Percentiles rank a stretch among this genome's conserved stretches.
Conservation (phyloP, 1,140 invertebrate genomes). For the Cylas formicarius region DNA sequence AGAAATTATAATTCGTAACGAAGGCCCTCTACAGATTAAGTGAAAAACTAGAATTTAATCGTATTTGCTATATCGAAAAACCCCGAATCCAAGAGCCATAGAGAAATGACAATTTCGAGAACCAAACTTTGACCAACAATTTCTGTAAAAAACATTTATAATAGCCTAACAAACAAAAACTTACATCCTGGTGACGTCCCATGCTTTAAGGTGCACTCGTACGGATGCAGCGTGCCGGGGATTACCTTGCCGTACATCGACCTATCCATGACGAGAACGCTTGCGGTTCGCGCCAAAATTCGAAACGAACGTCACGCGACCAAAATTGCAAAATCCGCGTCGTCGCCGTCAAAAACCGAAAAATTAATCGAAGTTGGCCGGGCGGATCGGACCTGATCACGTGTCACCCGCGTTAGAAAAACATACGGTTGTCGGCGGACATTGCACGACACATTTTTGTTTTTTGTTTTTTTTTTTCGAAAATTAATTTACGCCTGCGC, state of each 20-base stretch:
- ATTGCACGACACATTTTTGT: constrained; percentile 14
- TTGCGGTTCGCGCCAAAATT: constrained; percentile 4
- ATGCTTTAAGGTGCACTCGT: constrained; percentile 69
- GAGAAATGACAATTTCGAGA: no score
- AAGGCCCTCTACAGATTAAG: no score
- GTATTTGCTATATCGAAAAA: no score
- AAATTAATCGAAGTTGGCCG: no score
- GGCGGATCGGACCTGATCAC: no score
- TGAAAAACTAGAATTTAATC: no score
- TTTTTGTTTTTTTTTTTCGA: constrained; percentile 16
- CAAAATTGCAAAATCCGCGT: constrained; percentile 1
- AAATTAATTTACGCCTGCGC: constrained; percentile 14
- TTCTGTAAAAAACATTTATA: no score
- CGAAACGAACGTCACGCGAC: constrained; percentile 10
- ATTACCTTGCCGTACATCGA: constrained; percentile 78
- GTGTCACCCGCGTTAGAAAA: no score
- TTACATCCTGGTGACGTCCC: constrained; percentile 77
- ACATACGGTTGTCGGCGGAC: constrained; percentile 8
- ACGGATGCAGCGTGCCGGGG: constrained; percentile 71
- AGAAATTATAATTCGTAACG: no score
- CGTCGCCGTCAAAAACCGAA: constrained; percentile 9
- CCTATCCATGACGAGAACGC: constrained; percentile 58
- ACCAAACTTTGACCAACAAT: no score
- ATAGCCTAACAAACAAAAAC: constrained; percentile 45
- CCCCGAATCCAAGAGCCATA: no score